These are phyloP conservation scores for Spea bombifrons DNA, from an alignment of 2,113 vertebrate genomes.

Conservation along the genomic window DNA sequence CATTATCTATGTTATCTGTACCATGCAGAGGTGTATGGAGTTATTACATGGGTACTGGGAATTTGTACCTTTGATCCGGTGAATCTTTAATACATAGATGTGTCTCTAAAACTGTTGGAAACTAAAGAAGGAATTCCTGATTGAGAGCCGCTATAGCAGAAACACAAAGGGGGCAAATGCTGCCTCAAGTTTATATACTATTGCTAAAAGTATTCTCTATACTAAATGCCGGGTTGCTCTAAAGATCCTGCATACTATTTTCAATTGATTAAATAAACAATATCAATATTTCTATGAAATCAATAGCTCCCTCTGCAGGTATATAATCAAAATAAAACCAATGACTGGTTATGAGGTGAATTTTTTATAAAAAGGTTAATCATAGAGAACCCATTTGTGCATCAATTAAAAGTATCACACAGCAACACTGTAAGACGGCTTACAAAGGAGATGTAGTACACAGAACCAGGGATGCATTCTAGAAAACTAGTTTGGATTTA, in stretches of 20 bases:
- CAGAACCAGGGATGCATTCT: too few species aligned
- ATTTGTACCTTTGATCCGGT: too few species aligned
- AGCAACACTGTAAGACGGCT: too few species aligned
- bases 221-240: background rate
- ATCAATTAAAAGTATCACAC: too few species aligned
- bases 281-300: background rate
- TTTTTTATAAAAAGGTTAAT: too few species aligned
- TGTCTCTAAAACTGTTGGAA: background rate
- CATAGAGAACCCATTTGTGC: too few species aligned
- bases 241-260: background rate
- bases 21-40: too few species aligned
- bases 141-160: background rate
- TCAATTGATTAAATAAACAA: background rate
- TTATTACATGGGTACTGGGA: too few species aligned
- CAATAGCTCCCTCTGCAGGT: slow-evolving; percentile 34
- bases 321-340: background rate
- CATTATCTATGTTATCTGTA: too few species aligned
- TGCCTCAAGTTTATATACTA: background rate
- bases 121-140: background rate
- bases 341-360: too few species aligned
- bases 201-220: background rate
- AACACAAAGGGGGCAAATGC: background rate
- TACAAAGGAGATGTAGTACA: too few species aligned
- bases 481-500: too few species aligned
- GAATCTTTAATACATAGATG: background rate